A percentile compares a stretch with the other conserved stretches of the same genome.
Conservation (phyloP, 2,113 vertebrate genomes). For the Sebastes schlegelii region DNA sequence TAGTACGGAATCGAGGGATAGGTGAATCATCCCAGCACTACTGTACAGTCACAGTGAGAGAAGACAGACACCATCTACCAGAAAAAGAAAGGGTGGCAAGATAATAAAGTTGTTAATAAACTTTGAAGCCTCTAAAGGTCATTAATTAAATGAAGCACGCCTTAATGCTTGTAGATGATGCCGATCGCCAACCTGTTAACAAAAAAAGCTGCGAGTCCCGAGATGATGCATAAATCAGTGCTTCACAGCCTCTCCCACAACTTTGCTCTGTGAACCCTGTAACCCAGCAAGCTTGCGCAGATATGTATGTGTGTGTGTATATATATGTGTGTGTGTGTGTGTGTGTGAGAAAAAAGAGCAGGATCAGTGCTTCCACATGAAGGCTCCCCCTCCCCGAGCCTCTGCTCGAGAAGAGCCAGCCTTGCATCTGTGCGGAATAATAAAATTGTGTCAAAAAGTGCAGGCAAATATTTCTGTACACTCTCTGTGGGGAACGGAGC, state of each 20-base stretch:
- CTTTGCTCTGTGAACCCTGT: constrained; percentile 33
- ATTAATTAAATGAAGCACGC: constrained; percentile 10
- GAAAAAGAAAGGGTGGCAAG: background rate
- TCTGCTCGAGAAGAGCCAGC: constrained; percentile 41
- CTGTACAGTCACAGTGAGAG: background rate
- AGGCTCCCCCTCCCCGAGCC: constrained; percentile 47
- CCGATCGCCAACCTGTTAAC: constrained; percentile 28
- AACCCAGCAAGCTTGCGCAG: constrained; percentile 2
- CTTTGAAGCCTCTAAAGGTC: constrained; percentile 1
- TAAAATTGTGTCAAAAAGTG: constrained; percentile 64
- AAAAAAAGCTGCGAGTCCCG: background rate
- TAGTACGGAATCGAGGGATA: no score
- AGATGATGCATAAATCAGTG: constrained; percentile 46
- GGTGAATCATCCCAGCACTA: no score
- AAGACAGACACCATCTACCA: background rate
- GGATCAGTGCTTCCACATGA: constrained; percentile 63
- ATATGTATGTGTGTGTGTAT: background rate
- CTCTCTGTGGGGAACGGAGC: constrained; percentile 40
- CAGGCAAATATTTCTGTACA: constrained; percentile 58
- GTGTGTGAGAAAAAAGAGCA: constrained; percentile 3
- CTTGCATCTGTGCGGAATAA: constrained; percentile 66
- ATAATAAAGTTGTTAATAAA: constrained; percentile 3
- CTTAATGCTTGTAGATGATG: background rate
- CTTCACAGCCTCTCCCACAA: constrained; percentile 34
- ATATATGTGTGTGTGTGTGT: background rate